A percentile compares a stretch with the other conserved stretches of the same genome.
phyloP scores from a whole-genome alignment of 1,140 invertebrate species.

The Homarus americanus region DNA sequence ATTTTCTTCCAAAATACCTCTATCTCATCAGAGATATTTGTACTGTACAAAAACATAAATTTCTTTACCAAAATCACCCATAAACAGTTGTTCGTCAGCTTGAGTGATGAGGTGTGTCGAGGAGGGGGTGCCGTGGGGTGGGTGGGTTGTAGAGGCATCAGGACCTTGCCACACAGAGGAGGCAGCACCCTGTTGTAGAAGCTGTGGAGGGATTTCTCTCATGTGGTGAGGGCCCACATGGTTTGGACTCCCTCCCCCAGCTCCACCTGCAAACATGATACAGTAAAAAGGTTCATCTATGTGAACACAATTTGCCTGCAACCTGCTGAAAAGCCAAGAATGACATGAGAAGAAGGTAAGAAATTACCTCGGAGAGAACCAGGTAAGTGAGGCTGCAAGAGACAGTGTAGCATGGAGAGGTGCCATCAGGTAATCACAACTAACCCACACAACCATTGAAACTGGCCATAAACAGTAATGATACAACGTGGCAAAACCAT shows the following conservation, averaged over 20 bases:
- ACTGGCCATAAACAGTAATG: too few species aligned
- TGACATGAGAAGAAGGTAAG: neutral
- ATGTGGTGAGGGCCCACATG: neutral
- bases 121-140: neutral
- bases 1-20: too few species aligned
- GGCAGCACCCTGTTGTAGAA: neutral
- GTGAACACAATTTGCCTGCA: too few species aligned
- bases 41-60: neutral
- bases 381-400: neutral
- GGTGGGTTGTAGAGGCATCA: neutral
- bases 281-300: neutral
- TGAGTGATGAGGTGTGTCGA: slow-evolving; percentile 12
- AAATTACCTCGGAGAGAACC: neutral
- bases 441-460: too few species aligned
- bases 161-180: neutral
- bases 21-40: neutral
- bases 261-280: neutral
- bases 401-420: neutral
- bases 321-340: too few species aligned
- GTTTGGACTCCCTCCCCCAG: neutral
- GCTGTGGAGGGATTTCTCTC: neutral
- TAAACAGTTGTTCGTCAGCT: slow-evolving; percentile 28
- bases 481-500: too few species aligned
- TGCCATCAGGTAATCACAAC: neutral
- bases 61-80: slow-evolving; percentile 8